Base-by-base conservation (phyloP, 1,140 invertebrate genomes). In the Cotesia vestalis region DNA sequence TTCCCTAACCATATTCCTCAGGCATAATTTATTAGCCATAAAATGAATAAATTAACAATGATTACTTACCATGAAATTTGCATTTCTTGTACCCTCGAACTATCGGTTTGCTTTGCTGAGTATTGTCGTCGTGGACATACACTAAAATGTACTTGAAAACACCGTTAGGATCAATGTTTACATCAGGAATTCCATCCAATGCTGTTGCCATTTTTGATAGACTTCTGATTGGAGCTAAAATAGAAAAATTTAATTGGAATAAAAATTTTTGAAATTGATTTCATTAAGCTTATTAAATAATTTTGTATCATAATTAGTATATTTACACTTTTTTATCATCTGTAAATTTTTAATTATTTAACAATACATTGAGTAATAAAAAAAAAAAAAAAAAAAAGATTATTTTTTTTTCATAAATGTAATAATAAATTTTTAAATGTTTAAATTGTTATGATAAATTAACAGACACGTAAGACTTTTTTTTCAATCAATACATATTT, bases 81-180 rank as follows among this genome's bases (percentile, higher is more conserved):
- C 90, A 91, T 75, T 89, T 88, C 4, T 84, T 86, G 79, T 94
- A 92, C 34, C 95, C 94, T 72, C 94, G 89, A 3, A 96, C 92
- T 53, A 96, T 90, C 60, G 87, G 86, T 79, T 93, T 92, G 59
- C 82, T 85, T 8, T 80, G 78, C 35, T 89, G 84, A 40, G 85
- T 84, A 9, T 80, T 83, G 9, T 81, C 77, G 46, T 88, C 87
- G 68, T 88, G 86, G 0, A 96, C 91, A 80, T 93, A 91, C 20
- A 96, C 91, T 46, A 97, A 86, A 78, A 97, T 93, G 76, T 97
- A 97, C 82, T 97, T 97, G 82, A 96, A 97, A 59, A 89, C 90
- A 34, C 95, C 95, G 68, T 83, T 80, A 12, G 89, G 85, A 80
- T 96, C 95, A 77, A 96, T 96, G 72, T 95, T 93, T 12, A 95